These are phyloP conservation scores for Brachionus angularis DNA, from an alignment of 1,140 invertebrate genomes.

Conservation along the genomic window DNA sequence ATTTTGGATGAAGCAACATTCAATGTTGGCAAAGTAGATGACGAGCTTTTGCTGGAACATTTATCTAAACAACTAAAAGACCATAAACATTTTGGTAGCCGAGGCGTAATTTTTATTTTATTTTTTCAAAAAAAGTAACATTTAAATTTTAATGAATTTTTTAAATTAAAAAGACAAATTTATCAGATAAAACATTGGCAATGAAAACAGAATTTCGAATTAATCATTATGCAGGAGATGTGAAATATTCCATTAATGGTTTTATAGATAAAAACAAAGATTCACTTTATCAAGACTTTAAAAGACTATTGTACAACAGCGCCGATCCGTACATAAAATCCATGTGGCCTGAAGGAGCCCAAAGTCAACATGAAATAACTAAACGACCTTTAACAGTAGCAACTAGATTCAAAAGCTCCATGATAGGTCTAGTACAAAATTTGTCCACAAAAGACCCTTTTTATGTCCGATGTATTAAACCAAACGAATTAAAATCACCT, in stretches of 20 bases:
- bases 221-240: conserved; percentile 90
- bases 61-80: conserved; percentile 81
- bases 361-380: conserved; percentile 79
- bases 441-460: conserved; percentile 83
- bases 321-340: conserved; percentile 61
- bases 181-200: conserved; percentile 56
- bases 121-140: background rate
- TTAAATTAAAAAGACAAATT: background rate
- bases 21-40: conserved; percentile 85
- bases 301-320: conserved; percentile 74
- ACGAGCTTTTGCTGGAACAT: conserved; percentile 81
- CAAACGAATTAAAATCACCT: conserved; percentile 84
- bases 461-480: conserved; percentile 91
- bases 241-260: conserved; percentile 79
- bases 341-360: conserved; percentile 93
- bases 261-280: conserved; percentile 96
- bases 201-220: conserved; percentile 71
- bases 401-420: conserved; percentile 87
- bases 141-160: background rate
- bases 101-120: conserved; percentile 62
- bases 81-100: conserved; percentile 82
- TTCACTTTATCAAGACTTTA: conserved; percentile 89
- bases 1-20: conserved; percentile 91
- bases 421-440: conserved; percentile 80
- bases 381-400: conserved; percentile 86